Evolutionary conservation across 1,140 invertebrate species (phyloP), one percentile per base, ranked within the genome.

Genomic region (Homalodisca vitripennis): DNA sequence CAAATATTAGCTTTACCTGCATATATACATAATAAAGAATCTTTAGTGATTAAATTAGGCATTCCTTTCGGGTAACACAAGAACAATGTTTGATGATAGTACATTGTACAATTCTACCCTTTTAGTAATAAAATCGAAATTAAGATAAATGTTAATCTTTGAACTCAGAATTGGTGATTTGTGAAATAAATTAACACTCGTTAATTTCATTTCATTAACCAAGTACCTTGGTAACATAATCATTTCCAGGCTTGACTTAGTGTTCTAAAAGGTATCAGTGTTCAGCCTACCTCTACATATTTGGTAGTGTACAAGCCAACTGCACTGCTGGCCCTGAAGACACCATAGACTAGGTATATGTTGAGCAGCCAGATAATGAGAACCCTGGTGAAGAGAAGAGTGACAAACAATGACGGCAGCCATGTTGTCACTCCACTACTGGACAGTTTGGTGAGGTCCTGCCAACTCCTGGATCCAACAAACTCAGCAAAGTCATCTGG

Each of bases 271-370:
- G 34, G 17, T 10, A 41, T 41, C 17, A 41, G 34, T 10, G 34
- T 41, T 10, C 6, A 41, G 6, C 34, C n/a, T 22, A 60, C 55
- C 55, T 60, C 22, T 26, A 60, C 26, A 29, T 60, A 30, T n/a
- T 60, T 60, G 22, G 55, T 60, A 2, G 22, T 60, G n/a, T 60
- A 60, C 10, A 60, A n/a, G 3, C 22, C 26, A 26, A 60, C 55
- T 14, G 55, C 55, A 27, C 29, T 60, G 26, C 55, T 22, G 3
- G 14, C 55, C 55, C n/a, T 27, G 55, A 27, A 60, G 22, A 60
- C 55, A 26, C 3, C n/a, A 6, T 27, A 12, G 26, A 30, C 14
- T 6, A 60, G 29, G 55, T 27, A 26, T 3, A 26, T 6, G 26
- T 60, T 60, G 22, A 30, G 2, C 3, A 26, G 2, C 55, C 55